Evolutionary conservation across 2,113 vertebrate genomes (phyloP).

Genomic region (Anhinga rufa): DNA sequence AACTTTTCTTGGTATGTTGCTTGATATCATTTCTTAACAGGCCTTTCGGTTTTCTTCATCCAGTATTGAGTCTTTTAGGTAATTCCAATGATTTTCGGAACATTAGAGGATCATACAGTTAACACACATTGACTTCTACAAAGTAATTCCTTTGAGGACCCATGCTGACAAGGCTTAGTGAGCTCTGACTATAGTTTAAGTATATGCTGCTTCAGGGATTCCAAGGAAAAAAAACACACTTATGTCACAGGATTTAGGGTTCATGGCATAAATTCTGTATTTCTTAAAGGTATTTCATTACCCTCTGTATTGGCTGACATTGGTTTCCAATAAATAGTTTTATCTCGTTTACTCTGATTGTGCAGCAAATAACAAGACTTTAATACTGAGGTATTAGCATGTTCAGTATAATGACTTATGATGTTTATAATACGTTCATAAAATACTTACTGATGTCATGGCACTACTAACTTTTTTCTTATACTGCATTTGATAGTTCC

Average conservation of each 20-base stretch:
- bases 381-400: conserved; percentile 47
- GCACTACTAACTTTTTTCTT: conserved; percentile 5
- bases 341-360: not conserved
- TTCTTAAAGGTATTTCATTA: not conserved
- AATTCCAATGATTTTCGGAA: not conserved
- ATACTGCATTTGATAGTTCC: conserved; percentile 23
- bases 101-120: not conserved
- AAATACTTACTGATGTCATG: conserved; percentile 9
- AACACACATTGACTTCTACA: not conserved
- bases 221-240: fast-evolving
- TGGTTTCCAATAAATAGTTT: conserved; percentile 28
- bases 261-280: not conserved
- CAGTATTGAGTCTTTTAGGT: not conserved
- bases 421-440: not conserved
- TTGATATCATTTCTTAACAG: not conserved
- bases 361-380: conserved; percentile 24
- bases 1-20: not conserved
- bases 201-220: not conserved
- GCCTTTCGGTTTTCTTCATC: not conserved
- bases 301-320: not conserved
- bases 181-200: not conserved
- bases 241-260: not conserved
- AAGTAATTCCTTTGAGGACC: not conserved
- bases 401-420: conserved; percentile 34
- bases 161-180: not conserved